Conservation (phyloP, 2,113 vertebrate species). For the Rhipidura dahli region DNA sequence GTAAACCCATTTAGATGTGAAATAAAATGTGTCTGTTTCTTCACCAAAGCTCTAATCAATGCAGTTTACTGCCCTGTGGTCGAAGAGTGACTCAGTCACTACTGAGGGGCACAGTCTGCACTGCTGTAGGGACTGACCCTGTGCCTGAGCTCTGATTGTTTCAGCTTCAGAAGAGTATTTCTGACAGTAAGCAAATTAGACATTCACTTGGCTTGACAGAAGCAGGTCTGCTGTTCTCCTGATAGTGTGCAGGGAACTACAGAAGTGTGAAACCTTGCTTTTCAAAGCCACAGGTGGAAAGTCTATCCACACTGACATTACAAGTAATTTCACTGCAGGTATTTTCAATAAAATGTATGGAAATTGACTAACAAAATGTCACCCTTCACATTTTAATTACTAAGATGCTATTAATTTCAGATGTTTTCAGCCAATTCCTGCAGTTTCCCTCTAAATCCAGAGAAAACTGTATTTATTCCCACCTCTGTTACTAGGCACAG, state of each 20-base stretch:
- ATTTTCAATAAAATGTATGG: not conserved
- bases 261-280: not conserved
- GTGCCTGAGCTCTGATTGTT: not conserved
- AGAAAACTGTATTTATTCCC: not conserved
- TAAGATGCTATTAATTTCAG: not conserved
- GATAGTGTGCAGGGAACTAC: not conserved
- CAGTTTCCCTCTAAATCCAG: not conserved
- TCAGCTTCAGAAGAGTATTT: not conserved
- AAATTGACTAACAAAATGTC: not conserved
- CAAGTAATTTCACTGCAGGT: not conserved
- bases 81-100: not conserved
- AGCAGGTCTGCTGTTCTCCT: not conserved
- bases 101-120: not conserved
- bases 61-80: not conserved
- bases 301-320: not conserved
- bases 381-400: not conserved
- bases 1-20: not conserved
- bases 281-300: not conserved
- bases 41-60: not conserved
- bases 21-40: not conserved
- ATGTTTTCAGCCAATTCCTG: not conserved
- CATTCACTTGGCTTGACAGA: not conserved
- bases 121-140: not conserved
- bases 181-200: not conserved
- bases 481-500: not conserved